Base-by-base conservation (phyloP, 2,888 invertebrate genomes). In the Aromia moschata region DNA sequence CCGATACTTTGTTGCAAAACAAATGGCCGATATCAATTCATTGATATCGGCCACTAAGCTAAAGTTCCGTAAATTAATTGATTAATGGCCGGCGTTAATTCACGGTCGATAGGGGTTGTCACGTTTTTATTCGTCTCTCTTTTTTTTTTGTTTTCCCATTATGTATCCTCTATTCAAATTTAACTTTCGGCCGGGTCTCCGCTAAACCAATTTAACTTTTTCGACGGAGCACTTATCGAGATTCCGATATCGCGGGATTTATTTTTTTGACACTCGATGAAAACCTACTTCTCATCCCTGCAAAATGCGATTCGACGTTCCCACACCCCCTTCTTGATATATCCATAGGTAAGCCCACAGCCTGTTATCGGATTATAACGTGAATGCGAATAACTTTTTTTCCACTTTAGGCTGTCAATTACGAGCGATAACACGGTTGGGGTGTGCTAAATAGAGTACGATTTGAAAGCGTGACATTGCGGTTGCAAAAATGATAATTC, bases 61-160 rank as follows among this genome's bases (percentile, higher is more conserved):
- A 63, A 65, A 65, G 60, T 66, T 53, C 60, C 63, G 60, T 55
- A 66, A 68, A 71, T 70, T 70, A 67, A 69, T 65, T 64, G 69
- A 70, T 70, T 71, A 72, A 69, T 70, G 66, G 64, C 60, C 41
- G 65, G 66, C 62, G 70, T 70, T n/a, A 68, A 68, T 69, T 69
- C 69, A 67, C 56, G 45, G 31, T 16, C 40, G 60, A 66, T 67
- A 65, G 67, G 62, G n/a, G n/a, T n/a, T 67, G 63, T 62, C 63
- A 58, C 60, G 62, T 64, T 67, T 61, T 67, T 62, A 67, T 64
- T 62, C 64, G 49, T 60, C 54, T 49, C 49, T 58, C 52, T 58
- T 53, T 61, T 60, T 60, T 65, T 54, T 65, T 55, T 56, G 58
- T 63, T 64, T 62, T 56, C 53, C 44, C 57, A 58, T 66, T 60